A percentile compares a stretch with the other conserved stretches of the same genome.
Evolutionary conservation across 2,113 vertebrate genomes (phyloP).

Genomic region (Tragelaphus scriptus): DNA sequence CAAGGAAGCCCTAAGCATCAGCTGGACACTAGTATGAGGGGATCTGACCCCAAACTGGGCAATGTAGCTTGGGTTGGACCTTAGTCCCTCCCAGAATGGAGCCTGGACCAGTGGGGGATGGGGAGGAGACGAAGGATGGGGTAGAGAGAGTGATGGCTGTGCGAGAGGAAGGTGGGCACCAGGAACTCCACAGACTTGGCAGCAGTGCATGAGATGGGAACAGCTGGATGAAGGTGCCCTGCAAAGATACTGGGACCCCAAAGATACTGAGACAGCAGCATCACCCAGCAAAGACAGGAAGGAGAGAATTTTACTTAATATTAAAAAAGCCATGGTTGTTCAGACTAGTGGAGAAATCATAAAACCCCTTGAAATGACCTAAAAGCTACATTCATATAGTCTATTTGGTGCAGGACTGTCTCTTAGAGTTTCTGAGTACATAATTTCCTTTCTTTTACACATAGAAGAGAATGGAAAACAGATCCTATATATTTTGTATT

Average conservation of each 20-base stretch:
- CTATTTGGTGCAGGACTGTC: not conserved
- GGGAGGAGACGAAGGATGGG: accelerated
- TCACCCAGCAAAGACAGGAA: not conserved
- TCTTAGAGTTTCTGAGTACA: not conserved
- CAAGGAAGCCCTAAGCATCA: not conserved
- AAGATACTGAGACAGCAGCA: not conserved
- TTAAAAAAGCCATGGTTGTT: not conserved
- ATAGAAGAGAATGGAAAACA: not conserved
- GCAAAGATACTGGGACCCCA: not conserved
- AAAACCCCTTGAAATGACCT: not conserved
- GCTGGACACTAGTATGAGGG: not conserved
- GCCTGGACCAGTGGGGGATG: not conserved
- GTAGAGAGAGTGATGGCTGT: not conserved
- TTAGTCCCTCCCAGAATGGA: not conserved
- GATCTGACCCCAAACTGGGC: not conserved
- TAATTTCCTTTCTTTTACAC: not conserved
- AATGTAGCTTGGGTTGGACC: not conserved
- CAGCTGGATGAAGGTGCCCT: not conserved
- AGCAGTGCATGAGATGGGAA: not conserved
- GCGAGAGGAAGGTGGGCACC: not conserved
- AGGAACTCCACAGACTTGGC: not conserved
- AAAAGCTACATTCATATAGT: not conserved
- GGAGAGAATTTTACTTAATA: not conserved
- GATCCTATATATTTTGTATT: not conserved
- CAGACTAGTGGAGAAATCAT: not conserved